Evolutionary conservation across 2,797 vertebrate genomes (phyloP).

Genomic region (Enteromius unitaeniatus): DNA sequence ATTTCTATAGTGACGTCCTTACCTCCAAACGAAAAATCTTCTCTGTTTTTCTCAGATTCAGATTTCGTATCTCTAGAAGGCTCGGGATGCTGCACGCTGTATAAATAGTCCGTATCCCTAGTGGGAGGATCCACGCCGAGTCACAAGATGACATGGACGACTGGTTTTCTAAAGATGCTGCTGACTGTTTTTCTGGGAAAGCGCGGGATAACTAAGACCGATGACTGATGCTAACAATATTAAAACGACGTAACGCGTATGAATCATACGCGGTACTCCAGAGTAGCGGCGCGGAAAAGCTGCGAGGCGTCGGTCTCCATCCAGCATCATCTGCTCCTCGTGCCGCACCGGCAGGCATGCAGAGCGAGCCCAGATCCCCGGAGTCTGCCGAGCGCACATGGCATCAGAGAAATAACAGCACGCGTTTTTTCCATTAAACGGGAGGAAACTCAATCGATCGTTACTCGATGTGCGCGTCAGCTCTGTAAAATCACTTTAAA

Average conservation of each 20-base stretch:
- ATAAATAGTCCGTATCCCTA: constrained; percentile 75
- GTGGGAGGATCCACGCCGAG: constrained; percentile 75
- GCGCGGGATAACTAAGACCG: background rate
- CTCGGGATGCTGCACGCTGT: constrained; percentile 64
- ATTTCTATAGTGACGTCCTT: constrained; percentile 60
- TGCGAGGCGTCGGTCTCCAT: constrained; percentile 56
- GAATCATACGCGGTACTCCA: background rate
- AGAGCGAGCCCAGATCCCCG: constrained; percentile 65
- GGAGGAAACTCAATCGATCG: constrained; percentile 53
- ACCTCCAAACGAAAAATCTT: constrained; percentile 65
- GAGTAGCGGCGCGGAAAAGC: constrained; percentile 25
- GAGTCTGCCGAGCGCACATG: constrained; percentile 59
- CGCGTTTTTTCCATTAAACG: constrained; percentile 5
- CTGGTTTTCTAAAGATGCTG: constrained; percentile 12
- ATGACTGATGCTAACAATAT: background rate
- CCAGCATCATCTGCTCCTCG: constrained; percentile 68
- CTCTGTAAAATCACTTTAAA: background rate
- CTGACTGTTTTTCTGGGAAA: background rate
- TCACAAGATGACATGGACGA: constrained; percentile 63
- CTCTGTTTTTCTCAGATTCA: constrained; percentile 58
- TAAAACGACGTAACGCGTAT: background rate
- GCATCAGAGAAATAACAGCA: constrained; percentile 18
- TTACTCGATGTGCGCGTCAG: background rate
- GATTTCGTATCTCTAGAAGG: constrained; percentile 66
- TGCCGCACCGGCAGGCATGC: constrained; percentile 63